Percentiles rank a stretch among this genome's conserved stretches.
Evolutionary conservation across 2,113 vertebrate genomes (phyloP).

Genomic region (Bagarius yarrelli): DNA sequence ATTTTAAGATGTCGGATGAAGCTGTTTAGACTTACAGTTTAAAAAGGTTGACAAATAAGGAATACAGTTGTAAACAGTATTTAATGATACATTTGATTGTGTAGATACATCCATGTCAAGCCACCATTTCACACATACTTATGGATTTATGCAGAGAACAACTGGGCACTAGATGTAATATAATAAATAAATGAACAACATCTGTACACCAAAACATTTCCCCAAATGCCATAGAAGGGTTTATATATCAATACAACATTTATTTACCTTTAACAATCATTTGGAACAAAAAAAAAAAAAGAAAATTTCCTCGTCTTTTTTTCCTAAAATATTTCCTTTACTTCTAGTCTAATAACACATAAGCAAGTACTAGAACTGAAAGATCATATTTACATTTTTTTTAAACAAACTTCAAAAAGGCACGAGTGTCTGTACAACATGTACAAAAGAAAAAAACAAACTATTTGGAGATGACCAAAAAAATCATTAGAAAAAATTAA

Average conservation of each 20-base stretch:
- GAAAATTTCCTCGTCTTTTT: constrained; percentile 54
- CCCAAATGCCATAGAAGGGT: constrained; percentile 93
- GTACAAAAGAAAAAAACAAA: constrained; percentile 79
- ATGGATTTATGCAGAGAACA: constrained; percentile 80
- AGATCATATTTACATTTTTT: constrained; percentile 91
- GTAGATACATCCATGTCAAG: constrained; percentile 93
- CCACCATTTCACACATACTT: constrained; percentile 90
- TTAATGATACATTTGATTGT: constrained; percentile 95
- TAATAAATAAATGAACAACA: constrained; percentile 99
- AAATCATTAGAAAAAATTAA: constrained; percentile 65
- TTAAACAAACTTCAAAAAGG: constrained; percentile 96
- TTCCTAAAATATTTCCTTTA: constrained; percentile 57
- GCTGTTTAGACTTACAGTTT: neutral
- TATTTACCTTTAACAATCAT: constrained; percentile 76
- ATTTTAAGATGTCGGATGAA: no score
- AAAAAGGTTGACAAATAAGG: constrained; percentile 46
- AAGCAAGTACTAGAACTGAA: constrained; percentile 84
- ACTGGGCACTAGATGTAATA: constrained; percentile 90
- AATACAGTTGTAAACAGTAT: constrained; percentile 89
- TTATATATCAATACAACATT: constrained; percentile 96
- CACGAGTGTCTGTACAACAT: constrained; percentile 99
- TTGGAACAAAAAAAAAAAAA: constrained; percentile 76
- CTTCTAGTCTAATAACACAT: constrained; percentile 79
- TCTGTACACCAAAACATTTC: constrained; percentile 94
- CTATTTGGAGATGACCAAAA: constrained; percentile 80